Evolutionary conservation across 2,888 invertebrate genomes (phyloP).

Genomic region (Diloba caeruleocephala): DNA sequence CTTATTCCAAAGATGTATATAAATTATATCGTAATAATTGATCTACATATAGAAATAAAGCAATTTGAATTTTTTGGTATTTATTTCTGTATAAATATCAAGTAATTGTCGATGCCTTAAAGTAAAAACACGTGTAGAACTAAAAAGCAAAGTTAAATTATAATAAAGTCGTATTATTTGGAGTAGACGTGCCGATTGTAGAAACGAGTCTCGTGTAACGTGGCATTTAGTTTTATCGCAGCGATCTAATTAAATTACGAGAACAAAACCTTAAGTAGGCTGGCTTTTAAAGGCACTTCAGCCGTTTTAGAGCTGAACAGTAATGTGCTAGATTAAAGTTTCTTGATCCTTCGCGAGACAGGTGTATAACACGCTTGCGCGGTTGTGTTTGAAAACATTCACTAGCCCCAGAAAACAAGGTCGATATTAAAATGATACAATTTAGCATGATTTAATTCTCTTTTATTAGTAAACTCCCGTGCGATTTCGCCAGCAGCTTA

Average conservation of each 20-base stretch:
- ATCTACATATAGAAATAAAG: constrained; percentile 23
- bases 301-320: constrained; percentile 68
- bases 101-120: constrained; percentile 12
- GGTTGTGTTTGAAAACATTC: constrained; percentile 58
- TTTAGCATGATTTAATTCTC: constrained; percentile 66
- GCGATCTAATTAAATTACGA: constrained; percentile 77
- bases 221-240: constrained; percentile 82
- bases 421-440: constrained; percentile 57
- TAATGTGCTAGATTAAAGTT: constrained; percentile 79
- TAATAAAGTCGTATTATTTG: constrained; percentile 69
- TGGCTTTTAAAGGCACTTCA: constrained; percentile 64
- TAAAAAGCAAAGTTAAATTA: constrained; percentile 43
- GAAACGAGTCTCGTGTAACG: constrained; percentile 65
- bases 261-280: constrained; percentile 70
- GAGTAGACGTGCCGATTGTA: constrained; percentile 66
- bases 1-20: no score
- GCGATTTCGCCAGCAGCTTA: constrained; percentile 72
- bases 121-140: constrained; percentile 26
- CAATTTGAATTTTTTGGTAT: constrained; percentile 19
- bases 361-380: constrained; percentile 71
- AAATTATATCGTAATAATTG: no score
- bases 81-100: constrained; percentile 13
- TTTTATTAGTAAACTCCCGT: constrained; percentile 71
- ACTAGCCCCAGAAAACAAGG: constrained; percentile 62
- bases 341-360: constrained; percentile 79